Percentiles rank a stretch among this genome's conserved stretches.
phyloP scores from a whole-genome alignment of 2,797 vertebrate species.

The Epinephelus awoara region DNA sequence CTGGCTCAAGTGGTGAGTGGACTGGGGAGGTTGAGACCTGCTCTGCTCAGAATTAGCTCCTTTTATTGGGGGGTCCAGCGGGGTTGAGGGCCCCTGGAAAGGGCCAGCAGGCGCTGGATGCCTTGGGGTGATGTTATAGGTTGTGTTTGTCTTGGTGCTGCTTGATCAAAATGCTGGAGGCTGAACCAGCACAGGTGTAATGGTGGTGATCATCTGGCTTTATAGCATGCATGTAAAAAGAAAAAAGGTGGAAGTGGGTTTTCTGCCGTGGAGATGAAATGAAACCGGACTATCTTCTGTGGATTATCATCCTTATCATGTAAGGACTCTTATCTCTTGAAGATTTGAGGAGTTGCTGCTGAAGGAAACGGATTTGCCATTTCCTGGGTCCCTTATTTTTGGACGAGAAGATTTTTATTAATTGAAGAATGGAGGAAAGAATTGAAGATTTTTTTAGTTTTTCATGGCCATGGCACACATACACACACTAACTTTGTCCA shows the following conservation, averaged over 20 bases:
- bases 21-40: slow-evolving; percentile 49
- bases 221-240: slow-evolving; percentile 15
- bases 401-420: slow-evolving; percentile 14
- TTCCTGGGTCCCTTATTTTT: slow-evolving; percentile 1
- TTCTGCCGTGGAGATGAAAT: slow-evolving; percentile 32
- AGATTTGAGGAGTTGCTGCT: slow-evolving; percentile 1
- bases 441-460: background rate
- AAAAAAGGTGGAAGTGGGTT: slow-evolving; percentile 31
- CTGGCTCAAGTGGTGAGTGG: slow-evolving; percentile 96
- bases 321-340: slow-evolving; percentile 37
- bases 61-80: slow-evolving; percentile 44
- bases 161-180: slow-evolving; percentile 20
- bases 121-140: slow-evolving; percentile 15
- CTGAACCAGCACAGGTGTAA: background rate
- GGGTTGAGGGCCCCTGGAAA: slow-evolving; percentile 33
- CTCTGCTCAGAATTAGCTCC: slow-evolving; percentile 31
- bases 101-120: slow-evolving; percentile 3
- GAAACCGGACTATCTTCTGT: slow-evolving; percentile 34
- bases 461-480: slow-evolving; percentile 26
- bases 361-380: slow-evolving; percentile 19
- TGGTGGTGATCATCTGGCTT: slow-evolving; percentile 5
- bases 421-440: slow-evolving; percentile 6
- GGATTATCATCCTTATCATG: slow-evolving; percentile 52
- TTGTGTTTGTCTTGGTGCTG: slow-evolving; percentile 18
- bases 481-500: slow-evolving; percentile 46